phyloP scores from a whole-genome alignment of 2,797 vertebrate species.

The Platalea minor region DNA sequence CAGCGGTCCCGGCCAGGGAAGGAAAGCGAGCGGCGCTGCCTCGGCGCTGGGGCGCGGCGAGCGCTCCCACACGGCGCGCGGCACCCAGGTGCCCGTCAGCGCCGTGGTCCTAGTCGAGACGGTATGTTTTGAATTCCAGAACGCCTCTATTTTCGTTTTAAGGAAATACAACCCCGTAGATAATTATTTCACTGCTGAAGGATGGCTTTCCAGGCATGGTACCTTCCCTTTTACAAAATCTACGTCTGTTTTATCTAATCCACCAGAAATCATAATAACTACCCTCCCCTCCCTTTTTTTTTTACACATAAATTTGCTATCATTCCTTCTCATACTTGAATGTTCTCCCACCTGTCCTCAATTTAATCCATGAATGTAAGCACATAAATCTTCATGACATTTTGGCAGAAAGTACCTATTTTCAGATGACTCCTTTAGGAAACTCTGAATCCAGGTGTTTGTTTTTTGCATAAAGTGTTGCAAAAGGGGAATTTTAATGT shows the following conservation, averaged over 20 bases:
- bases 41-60: neutral
- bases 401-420: slow-evolving; percentile 79
- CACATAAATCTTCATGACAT: slow-evolving; percentile 81
- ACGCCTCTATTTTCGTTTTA: slow-evolving; percentile 20
- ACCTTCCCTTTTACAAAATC: slow-evolving; percentile 13
- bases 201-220: slow-evolving; percentile 49
- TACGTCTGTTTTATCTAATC: slow-evolving; percentile 67
- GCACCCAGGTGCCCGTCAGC: neutral
- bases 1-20: fast-evolving
- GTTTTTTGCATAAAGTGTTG: slow-evolving; percentile 73
- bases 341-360: slow-evolving; percentile 82
- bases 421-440: slow-evolving; percentile 81
- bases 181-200: slow-evolving; percentile 72
- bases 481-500: slow-evolving; percentile 75
- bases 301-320: slow-evolving; percentile 72
- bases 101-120: neutral
- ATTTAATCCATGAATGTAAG: slow-evolving; percentile 79
- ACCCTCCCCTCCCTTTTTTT: neutral
- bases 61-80: fast-evolving
- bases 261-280: slow-evolving; percentile 68
- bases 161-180: slow-evolving; percentile 52
- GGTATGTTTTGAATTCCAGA: slow-evolving; percentile 17
- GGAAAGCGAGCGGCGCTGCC: neutral
- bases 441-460: slow-evolving; percentile 80
- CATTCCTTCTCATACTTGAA: slow-evolving; percentile 73